Conservation (phyloP, 2,797 vertebrate species). For the Macroramphosus scolopax region DNA sequence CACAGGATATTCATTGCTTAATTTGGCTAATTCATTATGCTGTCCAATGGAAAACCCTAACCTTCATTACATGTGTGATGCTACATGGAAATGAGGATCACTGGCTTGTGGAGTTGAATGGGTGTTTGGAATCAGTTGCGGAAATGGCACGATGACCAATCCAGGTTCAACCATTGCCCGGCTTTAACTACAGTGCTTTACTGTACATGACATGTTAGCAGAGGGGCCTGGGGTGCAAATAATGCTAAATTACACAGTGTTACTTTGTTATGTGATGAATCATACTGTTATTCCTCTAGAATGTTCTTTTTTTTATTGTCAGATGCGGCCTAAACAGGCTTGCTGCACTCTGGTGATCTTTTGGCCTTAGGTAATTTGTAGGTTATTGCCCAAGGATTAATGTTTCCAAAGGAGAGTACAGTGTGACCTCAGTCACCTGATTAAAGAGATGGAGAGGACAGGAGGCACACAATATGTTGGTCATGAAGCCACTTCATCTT, state of each 20-base stretch:
- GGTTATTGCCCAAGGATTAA: slow-evolving; percentile 42
- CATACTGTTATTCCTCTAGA: not conserved
- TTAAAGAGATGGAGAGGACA: slow-evolving; percentile 16
- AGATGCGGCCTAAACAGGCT: slow-evolving; percentile 11
- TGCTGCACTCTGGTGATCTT: slow-evolving; percentile 9
- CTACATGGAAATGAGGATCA: slow-evolving; percentile 48
- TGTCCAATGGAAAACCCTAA: slow-evolving; percentile 57
- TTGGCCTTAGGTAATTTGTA: slow-evolving; percentile 42
- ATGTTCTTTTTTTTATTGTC: not conserved
- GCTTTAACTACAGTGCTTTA: slow-evolving; percentile 2
- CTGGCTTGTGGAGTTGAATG: slow-evolving; percentile 47
- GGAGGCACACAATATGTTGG: too few species aligned
- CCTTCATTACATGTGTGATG: slow-evolving; percentile 65
- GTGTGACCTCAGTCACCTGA: slow-evolving; percentile 41
- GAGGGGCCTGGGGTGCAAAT: not conserved
- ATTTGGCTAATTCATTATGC: slow-evolving; percentile 53
- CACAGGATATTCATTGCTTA: slow-evolving; percentile 43
- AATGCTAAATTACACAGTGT: not conserved
- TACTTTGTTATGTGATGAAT: slow-evolving; percentile 8
- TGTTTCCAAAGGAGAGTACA: slow-evolving; percentile 30
- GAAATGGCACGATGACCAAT: slow-evolving; percentile 26
- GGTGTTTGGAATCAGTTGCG: too few species aligned
- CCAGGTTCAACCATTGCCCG: slow-evolving; percentile 18
- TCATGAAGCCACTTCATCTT: too few species aligned
- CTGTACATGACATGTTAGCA: slow-evolving; percentile 3